Conservation (phyloP, 2,797 vertebrate species). For the Girardinus metallicus region DNA sequence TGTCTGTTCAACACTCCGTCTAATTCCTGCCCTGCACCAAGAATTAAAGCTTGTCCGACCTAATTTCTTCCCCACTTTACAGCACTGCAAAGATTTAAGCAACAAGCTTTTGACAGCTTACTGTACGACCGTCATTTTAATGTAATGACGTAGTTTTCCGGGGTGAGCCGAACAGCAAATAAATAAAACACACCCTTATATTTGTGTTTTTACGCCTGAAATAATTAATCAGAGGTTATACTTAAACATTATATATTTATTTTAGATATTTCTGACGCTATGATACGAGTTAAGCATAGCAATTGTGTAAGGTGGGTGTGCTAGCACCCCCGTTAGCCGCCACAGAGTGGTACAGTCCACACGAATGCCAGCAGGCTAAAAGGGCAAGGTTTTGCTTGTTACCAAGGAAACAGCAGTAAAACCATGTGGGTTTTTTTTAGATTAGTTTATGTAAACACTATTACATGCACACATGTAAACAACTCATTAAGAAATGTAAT, state of each 20-base stretch:
- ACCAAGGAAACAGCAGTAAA: slow-evolving; percentile 82
- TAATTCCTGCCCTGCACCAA: slow-evolving; percentile 7
- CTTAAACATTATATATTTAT: fast-evolving
- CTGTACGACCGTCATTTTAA: slow-evolving; percentile 62
- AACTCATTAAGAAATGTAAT: background rate
- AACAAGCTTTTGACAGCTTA: slow-evolving; percentile 87
- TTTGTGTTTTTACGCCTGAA: fast-evolving
- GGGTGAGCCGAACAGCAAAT: background rate
- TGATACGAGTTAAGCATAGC: background rate
- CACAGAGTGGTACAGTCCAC: slow-evolving; percentile 72
- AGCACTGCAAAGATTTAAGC: slow-evolving; percentile 78
- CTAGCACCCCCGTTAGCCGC: slow-evolving; percentile 21
- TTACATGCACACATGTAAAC: slow-evolving; percentile 22
- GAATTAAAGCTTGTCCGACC: slow-evolving; percentile 26
- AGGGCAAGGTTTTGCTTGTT: slow-evolving; percentile 84
- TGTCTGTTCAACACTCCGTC: background rate
- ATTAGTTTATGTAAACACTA: slow-evolving; percentile 43
- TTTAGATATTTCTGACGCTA: background rate
- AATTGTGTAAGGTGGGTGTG: background rate
- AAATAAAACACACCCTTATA: background rate
- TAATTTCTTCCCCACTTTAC: slow-evolving; percentile 70
- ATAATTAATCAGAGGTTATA: fast-evolving
- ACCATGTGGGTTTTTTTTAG: slow-evolving; percentile 54
- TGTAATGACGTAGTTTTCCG: slow-evolving; percentile 43
- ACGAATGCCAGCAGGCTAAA: slow-evolving; percentile 78